Base-by-base conservation (phyloP, 2,113 vertebrate genomes). In the Nestor notabilis region DNA sequence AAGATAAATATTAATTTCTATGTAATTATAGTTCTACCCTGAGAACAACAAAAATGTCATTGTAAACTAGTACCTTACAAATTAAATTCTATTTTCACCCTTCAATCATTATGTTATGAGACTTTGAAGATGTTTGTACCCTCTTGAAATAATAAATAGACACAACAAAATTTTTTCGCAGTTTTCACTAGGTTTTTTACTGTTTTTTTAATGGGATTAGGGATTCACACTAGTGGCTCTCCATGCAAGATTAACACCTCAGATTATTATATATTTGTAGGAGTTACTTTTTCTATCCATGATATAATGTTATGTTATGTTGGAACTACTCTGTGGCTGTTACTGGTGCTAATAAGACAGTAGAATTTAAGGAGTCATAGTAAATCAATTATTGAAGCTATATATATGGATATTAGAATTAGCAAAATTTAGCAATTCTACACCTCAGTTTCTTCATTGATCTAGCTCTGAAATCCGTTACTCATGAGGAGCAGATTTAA, bases 1-100 rank as follows among this genome's bases (percentile, higher is more conserved):
- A 88, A 89, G 50, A 74, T 11, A 94, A 94, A 90, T 85, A 90
- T 13, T 88, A 90, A 88, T 86, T 90, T 93, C n/a, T 87, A 35
- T 83, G 64, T 71, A 89, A 88, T 93, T 89, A 52, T 28, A 94
- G 35, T 75, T 92, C 81, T 92, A 50, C 13, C 39, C 33, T 52
- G 77, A 82, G 56, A 91, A 71, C 79, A 86, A 74, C 58, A 86
- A 74, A 89, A 86, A 89, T 46, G 31, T 61, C 19, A 33, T 69
- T 74, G 79, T 90, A 83, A 86, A 77, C 39, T 77, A 86, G 76
- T 65, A 90, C 49, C 58, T 90, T 86, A 41, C n/a, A 92, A 93
- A 90, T 87, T 2, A 77, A 93, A 91, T 70, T 92, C 25, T 81
- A 18, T 89, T 95, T 95, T 93, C 69, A 63, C 55, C 28, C 60